A percentile compares a stretch with the other conserved stretches of the same genome.
These are phyloP conservation scores for Melanostoma scalare DNA, from an alignment of 2,888 invertebrate species.

Conservation along the genomic window DNA sequence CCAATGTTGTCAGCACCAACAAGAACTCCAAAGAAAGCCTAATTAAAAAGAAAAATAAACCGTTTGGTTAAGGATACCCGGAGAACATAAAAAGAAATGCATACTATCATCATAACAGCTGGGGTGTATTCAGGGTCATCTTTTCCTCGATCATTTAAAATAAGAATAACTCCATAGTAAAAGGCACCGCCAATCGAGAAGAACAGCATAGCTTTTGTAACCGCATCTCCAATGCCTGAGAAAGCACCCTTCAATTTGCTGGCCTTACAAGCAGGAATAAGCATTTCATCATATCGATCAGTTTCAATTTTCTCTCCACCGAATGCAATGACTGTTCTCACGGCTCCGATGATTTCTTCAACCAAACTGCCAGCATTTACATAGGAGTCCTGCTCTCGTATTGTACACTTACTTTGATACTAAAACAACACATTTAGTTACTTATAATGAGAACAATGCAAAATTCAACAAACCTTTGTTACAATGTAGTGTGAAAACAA, in stretches of 20 bases:
- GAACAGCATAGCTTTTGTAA: slow-evolving; percentile 89
- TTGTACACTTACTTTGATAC: slow-evolving; percentile 86
- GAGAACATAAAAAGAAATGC: not conserved
- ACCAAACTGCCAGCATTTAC: slow-evolving; percentile 89
- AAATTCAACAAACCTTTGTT: slow-evolving; percentile 84
- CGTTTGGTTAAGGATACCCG: not conserved
- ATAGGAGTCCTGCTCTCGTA: slow-evolving; percentile 87
- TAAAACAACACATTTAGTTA: slow-evolving; percentile 74
- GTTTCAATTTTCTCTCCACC: slow-evolving; percentile 89
- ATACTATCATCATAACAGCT: slow-evolving; percentile 87
- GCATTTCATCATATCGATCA: slow-evolving; percentile 82
- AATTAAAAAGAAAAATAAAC: slow-evolving; percentile 13
- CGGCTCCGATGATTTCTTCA: slow-evolving; percentile 88
- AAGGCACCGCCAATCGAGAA: slow-evolving; percentile 88
- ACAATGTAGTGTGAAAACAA: slow-evolving; percentile 88
- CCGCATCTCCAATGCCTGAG: slow-evolving; percentile 87
- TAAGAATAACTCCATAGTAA: slow-evolving; percentile 90
- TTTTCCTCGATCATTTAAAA: slow-evolving; percentile 85
- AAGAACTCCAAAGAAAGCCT: slow-evolving; percentile 87
- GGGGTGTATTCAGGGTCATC: slow-evolving; percentile 85
- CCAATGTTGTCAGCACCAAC: slow-evolving; percentile 90
- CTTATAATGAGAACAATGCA: not conserved
- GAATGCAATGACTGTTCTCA: slow-evolving; percentile 90
- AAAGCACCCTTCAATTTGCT: slow-evolving; percentile 86
- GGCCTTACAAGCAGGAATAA: slow-evolving; percentile 84